Percentiles rank a stretch among this genome's conserved stretches.
Conservation (phyloP, 2,113 vertebrate species). For the Pipra filicauda region DNA sequence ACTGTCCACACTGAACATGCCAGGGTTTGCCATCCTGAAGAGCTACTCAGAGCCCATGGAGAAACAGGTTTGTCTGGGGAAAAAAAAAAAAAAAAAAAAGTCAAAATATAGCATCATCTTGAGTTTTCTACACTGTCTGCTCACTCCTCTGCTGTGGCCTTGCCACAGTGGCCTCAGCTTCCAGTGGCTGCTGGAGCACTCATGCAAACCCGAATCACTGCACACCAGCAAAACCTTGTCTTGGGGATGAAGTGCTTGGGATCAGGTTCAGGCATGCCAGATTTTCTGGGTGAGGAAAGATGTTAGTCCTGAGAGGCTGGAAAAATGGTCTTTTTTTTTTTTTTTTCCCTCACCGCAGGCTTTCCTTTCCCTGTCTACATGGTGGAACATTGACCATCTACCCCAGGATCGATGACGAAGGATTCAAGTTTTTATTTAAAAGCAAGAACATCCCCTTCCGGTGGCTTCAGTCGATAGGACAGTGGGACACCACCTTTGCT, state of each 20-base stretch:
- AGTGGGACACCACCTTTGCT: background rate
- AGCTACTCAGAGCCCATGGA: background rate
- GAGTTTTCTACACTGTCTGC: background rate
- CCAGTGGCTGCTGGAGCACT: background rate
- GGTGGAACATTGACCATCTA: background rate
- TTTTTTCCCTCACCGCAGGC: rapidly evolving
- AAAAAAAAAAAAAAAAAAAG: background rate
- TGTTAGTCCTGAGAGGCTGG: rapidly evolving
- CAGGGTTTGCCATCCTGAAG: background rate
- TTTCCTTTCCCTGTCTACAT: background rate
- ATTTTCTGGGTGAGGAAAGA: background rate
- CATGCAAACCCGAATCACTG: background rate
- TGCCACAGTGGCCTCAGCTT: rapidly evolving
- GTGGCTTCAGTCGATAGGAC: background rate
- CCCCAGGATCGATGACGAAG: rapidly evolving
- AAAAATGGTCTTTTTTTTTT: background rate
- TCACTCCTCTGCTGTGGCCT: background rate
- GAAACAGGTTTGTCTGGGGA: background rate
- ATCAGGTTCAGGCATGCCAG: rapidly evolving
- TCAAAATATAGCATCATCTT: background rate
- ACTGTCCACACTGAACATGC: background rate
- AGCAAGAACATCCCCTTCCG: background rate
- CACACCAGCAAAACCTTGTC: background rate
- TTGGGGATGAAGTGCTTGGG: no score
- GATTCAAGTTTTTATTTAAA: background rate